Evolutionary conservation across 2,888 invertebrate genomes (phyloP), one percentile per base, ranked within the genome.

Genomic region (Acleris emargana): DNA sequence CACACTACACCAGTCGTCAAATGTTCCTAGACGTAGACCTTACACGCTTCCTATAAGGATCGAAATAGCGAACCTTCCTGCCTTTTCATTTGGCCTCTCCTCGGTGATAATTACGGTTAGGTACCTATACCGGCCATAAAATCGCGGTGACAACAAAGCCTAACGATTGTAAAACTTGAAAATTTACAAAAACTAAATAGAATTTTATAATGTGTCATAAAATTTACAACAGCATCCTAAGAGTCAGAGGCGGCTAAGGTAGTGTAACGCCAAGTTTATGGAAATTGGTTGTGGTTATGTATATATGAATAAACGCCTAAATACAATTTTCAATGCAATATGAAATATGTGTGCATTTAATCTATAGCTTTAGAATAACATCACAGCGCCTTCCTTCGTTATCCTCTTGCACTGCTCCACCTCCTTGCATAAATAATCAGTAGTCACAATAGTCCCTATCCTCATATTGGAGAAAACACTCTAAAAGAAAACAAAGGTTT

Each of bases 161-260:
- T 61, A 51, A 63, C 69, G 68, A 61, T 73, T 67, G 54, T 71
- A 76, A 73, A 76, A 70, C 70, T 71, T 71, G 62, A 68, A 79
- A 73, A 78, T 68, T 71, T 70, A 72, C 70, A 77, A 75, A 77
- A 72, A 71, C 69, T 75, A 71, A 75, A 80, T 82, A 82, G 81
- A 84, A 73, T 66, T 72, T 75, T 78, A 81, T 83, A 86, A 86
- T 82, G 73, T 72, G 70, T 79, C 83, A 82, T 91, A 86, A 91
- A 90, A 85, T 86, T 77, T 77, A 76, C 79, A 76, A 73, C 72
- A 71, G 69, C 68, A 72, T 73, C 69, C 76, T 76, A 81, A 82
- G 87, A 86, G 88, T 87, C 84, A 82, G 87, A 86, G 88, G 87
- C 84, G 45, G 28, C 5, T 25, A 6, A 13, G 53, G 58, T 49